Base-by-base conservation (phyloP, 2,113 vertebrate species). In the Prietella phreatophila region DNA sequence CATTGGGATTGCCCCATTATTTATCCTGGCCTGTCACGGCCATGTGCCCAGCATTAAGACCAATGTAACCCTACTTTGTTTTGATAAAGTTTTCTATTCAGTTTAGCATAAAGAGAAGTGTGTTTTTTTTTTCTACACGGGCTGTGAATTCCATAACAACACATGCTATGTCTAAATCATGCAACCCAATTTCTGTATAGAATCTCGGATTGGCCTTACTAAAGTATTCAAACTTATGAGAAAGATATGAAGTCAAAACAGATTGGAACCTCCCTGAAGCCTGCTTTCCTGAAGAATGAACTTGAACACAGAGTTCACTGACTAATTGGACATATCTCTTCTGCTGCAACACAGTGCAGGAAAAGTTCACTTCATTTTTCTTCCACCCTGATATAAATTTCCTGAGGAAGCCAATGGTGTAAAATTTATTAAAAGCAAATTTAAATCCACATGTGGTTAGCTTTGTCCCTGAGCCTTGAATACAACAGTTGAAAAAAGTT, bases 181-280 rank as follows among this genome's bases (percentile, higher is more conserved):
- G n/a, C 39, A 1, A 36, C 55, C 85, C 22, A 36, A 17, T 39
- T 78, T 63, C 83, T 9, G 10, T 30, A 80, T 58, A 86, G 86
- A 60, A 67, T 50, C 79, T 79, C 30, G 14, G 55, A 67, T 79
- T 84, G 73, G 25, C 53, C 85, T 84, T 30, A 56, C 11, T 50
- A 82, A 87, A 86, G 81, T 73, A 88, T 67, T 69, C 39, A 36
- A 36, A 55, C 20, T 82, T 86, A 39, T 76, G 83, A 58, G 75
- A 55, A 56, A 76, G 60, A 56, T 61, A 85, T 84, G 15, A 75
- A 55, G 80, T 63, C 69, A 80, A 84, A 80, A 80, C 60, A 80
- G 65, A n/a, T 27, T n/a, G 22, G 69, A 82, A 82, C 76, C 79
- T 87, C 50, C 33, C 69, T 56, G 76, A 85, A 53, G 55, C 30